A percentile compares a stretch with the other conserved stretches of the same genome.
phyloP scores from a whole-genome alignment of 2,888 invertebrate species.

The Eupithecia centaureata region DNA sequence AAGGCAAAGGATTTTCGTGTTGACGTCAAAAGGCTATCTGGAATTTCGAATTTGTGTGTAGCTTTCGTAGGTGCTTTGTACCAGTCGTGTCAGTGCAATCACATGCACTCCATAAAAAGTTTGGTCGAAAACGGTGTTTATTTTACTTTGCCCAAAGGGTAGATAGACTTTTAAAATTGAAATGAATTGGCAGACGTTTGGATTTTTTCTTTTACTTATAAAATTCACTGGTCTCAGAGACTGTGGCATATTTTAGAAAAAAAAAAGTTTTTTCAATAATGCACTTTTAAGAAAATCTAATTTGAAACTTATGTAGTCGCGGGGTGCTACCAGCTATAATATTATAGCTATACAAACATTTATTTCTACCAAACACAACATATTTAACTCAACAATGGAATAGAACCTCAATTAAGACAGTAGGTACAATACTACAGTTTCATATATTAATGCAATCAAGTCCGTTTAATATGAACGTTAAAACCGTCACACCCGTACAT shows the following conservation, averaged over 20 bases:
- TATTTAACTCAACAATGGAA: not conserved
- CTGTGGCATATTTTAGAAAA: no score
- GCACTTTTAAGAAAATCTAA: no score
- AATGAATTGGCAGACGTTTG: no score
- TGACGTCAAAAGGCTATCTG: slow-evolving; percentile 57
- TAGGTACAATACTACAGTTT: not conserved
- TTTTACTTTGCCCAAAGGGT: slow-evolving; percentile 27
- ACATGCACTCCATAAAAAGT: slow-evolving; percentile 52
- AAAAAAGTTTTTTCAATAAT: no score
- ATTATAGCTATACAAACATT: no score
- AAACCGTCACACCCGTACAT: not conserved
- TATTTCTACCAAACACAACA: no score
- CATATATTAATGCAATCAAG: not conserved
- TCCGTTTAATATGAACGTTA: not conserved
- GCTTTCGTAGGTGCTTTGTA: slow-evolving; percentile 62
- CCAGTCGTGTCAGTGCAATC: slow-evolving; percentile 59
- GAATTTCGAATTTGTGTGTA: slow-evolving; percentile 62
- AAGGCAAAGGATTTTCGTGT: slow-evolving; percentile 51
- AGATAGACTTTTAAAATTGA: not conserved
- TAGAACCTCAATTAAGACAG: not conserved
- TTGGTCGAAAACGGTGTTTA: slow-evolving; percentile 41
- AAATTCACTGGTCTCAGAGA: no score
- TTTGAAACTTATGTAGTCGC: no score
- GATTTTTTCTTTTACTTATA: no score
- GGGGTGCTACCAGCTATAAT: no score